Evolutionary conservation across 2,888 invertebrate species (phyloP).

Genomic region (Poecilobothrus nobilitatus): DNA sequence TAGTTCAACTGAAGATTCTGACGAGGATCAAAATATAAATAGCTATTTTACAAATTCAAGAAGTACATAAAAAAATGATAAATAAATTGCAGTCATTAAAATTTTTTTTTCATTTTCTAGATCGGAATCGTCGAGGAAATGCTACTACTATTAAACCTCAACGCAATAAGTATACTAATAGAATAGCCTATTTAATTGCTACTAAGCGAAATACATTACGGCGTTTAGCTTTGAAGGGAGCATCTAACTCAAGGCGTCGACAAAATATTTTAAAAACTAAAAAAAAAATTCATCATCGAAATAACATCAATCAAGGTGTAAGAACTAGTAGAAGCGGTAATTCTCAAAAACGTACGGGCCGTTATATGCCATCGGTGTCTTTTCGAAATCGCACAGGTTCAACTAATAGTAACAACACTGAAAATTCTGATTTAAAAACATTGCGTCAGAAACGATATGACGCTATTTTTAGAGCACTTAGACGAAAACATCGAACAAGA

Average conservation of each 20-base stretch:
- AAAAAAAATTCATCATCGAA: conserved; percentile 21
- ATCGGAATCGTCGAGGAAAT: conserved; percentile 40
- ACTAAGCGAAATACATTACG: conserved; percentile 60
- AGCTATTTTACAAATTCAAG: conserved; percentile 19
- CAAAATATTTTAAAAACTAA: conserved; percentile 23
- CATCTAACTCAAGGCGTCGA: conserved; percentile 34
- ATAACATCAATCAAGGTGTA: neutral
- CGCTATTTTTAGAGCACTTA: neutral
- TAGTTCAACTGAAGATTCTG: conserved; percentile 36
- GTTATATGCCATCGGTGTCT: conserved; percentile 15
- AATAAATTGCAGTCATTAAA: neutral
- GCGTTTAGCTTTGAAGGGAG: conserved; percentile 53
- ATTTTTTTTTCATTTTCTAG: conserved; percentile 29
- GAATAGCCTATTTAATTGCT: conserved; percentile 64
- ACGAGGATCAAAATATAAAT: conserved; percentile 23
- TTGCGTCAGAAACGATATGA: conserved; percentile 7
- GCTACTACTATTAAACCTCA: conserved; percentile 40
- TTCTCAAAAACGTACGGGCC: conserved; percentile 21
- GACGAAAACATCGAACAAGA: neutral
- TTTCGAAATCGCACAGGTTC: conserved; percentile 25
- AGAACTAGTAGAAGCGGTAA: conserved; percentile 20
- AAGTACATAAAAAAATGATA: conserved; percentile 13
- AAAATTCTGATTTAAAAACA: neutral
- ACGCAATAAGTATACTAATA: conserved; percentile 51
- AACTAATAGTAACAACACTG: neutral